These are phyloP conservation scores for Sarcophaga variegata DNA, from an alignment of 2,888 invertebrate species.

Conservation along the genomic window DNA sequence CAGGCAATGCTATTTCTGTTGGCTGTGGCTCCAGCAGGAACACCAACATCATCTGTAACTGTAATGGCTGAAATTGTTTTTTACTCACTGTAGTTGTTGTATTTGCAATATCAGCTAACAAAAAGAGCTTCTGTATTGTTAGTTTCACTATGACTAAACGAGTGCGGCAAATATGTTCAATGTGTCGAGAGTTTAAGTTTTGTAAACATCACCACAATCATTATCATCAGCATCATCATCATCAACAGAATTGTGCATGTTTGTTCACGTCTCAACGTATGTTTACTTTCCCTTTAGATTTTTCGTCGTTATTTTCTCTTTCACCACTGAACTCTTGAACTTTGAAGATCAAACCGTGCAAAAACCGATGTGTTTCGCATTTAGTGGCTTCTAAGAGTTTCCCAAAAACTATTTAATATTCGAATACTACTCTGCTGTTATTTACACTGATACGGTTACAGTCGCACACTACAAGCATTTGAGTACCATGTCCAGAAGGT, in stretches of 20 bases:
- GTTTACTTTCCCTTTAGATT: constrained; percentile 26
- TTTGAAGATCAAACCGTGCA: constrained; percentile 37
- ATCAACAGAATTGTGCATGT: not conserved
- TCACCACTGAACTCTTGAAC: constrained; percentile 57
- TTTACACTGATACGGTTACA: too few species aligned
- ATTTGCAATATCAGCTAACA: constrained; percentile 35
- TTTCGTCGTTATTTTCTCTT: not conserved
- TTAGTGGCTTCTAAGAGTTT: constrained; percentile 18
- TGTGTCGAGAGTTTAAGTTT: constrained; percentile 26
- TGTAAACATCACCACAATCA: not conserved
- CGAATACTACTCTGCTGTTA: too few species aligned
- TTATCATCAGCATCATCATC: too few species aligned
- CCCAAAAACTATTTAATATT: not conserved
- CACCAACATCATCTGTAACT: not conserved
- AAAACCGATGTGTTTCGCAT: not conserved
- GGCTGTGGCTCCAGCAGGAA: too few species aligned
- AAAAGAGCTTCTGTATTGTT: too few species aligned
- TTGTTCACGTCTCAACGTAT: constrained; percentile 25
- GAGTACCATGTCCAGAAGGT: too few species aligned
- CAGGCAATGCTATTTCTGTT: too few species aligned
- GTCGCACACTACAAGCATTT: too few species aligned
- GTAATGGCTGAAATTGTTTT: constrained; percentile 12
- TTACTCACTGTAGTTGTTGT: not conserved
- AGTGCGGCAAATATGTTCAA: too few species aligned
- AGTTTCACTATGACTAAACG: not conserved